Conservation (phyloP, 2,888 invertebrate genomes). For the Hymenopus coronatus region DNA sequence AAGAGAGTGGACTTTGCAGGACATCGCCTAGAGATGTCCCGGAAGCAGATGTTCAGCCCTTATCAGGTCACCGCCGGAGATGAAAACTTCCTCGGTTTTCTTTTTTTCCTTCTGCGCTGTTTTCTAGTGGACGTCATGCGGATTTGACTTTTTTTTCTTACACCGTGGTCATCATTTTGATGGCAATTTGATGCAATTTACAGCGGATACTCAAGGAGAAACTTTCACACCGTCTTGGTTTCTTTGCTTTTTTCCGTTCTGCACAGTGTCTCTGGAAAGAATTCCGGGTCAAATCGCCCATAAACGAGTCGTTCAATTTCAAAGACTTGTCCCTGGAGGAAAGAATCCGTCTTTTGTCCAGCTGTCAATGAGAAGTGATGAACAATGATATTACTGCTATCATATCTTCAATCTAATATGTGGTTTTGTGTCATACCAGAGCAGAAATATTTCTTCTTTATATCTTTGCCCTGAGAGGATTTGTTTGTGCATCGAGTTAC, state of each 20-base stretch:
- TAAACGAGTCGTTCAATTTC: background rate
- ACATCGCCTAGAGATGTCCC: background rate
- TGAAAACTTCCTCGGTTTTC: background rate
- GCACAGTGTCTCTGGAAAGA: background rate
- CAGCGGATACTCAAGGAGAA: background rate
- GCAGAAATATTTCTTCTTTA: too few relatives aligned
- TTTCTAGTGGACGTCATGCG: background rate
- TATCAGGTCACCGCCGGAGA: background rate
- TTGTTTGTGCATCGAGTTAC: too few relatives aligned
- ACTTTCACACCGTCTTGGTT: background rate
- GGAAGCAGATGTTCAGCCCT: background rate
- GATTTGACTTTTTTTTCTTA: background rate
- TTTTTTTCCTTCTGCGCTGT: background rate
- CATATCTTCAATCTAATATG: too few relatives aligned
- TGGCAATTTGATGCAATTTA: background rate
- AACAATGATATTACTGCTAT: too few relatives aligned
- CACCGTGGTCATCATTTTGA: background rate
- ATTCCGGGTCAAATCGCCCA: background rate
- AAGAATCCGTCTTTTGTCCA: too few relatives aligned
- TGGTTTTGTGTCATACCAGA: too few relatives aligned
- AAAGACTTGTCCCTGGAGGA: too few relatives aligned
- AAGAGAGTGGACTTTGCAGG: background rate
- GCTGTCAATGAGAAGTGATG: too few relatives aligned
- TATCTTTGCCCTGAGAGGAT: too few relatives aligned
- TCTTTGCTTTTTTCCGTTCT: background rate